Evolutionary conservation across 2,113 vertebrate species (phyloP).

Genomic region (Spermophilus dauricus): DNA sequence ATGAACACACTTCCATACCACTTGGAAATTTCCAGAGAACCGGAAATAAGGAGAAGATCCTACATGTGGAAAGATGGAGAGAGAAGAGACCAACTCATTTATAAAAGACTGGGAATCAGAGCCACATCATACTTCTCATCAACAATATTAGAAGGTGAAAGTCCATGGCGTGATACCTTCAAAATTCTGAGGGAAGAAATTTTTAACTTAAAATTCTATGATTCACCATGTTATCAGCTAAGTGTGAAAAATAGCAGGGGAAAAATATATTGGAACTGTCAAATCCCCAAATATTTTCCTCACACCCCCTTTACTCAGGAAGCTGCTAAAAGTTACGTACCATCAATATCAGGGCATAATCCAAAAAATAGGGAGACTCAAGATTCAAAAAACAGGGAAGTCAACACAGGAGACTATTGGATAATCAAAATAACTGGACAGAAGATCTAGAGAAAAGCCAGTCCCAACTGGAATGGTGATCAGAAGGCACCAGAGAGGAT

Average conservation of each 20-base stretch:
- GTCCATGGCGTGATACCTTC: too few species aligned
- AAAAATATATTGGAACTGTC: neutral
- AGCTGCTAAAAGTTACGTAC: neutral
- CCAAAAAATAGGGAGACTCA: neutral
- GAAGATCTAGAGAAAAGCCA: neutral
- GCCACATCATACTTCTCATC: neutral
- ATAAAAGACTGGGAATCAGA: neutral
- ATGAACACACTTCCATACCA: neutral
- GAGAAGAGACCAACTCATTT: neutral
- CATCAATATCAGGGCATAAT: neutral
- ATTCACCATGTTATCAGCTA: neutral
- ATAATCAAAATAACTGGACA: neutral
- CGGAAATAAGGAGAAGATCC: neutral
- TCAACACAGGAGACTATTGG: neutral
- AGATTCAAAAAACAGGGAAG: neutral
- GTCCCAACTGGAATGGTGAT: neutral
- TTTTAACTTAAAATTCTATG: neutral
- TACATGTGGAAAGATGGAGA: rapidly evolving
- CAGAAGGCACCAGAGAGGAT: neutral
- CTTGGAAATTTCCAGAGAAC: neutral
- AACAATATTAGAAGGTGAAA: neutral
- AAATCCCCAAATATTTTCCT: neutral
- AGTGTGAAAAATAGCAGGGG: neutral
- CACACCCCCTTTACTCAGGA: neutral
- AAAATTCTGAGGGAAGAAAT: neutral